Base-by-base conservation (phyloP, 2,113 vertebrate species). In the Patagioenas fasciata region DNA sequence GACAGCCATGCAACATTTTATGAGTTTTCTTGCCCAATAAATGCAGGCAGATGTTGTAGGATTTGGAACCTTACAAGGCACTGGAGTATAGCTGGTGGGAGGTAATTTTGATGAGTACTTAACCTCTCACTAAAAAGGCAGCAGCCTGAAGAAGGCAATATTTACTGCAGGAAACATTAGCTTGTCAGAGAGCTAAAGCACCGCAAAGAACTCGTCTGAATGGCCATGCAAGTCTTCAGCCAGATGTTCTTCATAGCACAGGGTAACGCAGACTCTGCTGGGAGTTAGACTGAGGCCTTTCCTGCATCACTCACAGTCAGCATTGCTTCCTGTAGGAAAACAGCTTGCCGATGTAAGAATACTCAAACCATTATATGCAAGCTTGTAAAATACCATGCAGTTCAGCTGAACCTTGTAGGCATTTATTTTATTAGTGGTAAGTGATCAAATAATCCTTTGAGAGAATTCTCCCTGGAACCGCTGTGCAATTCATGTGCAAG, bases 81-180 rank as follows among this genome's bases (percentile, higher is more conserved):
- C 94, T 70, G 19, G 62, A 93, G 93, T 94, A 91, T 96, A 85
- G 79, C 96, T 93, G 47, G n/a, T 87, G 95, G 96, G 95, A 96
- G 97, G 97, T 97, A 96, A 80, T 93, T 94, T 36, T 80, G 92
- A 94, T 40, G 87, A 95, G 95, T 91, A 75, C 94, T 98, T 98
- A 96, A 98, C 97, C 97, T 96, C 95, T 91, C 80, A 84, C 80
- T 96, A 94, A 96, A 96, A 97, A 96, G 97, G 97, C 97, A 96
- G 95, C 97, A 96, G 67, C 89, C 97, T 97, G 93, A 91, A 97
- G 92, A 95, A 96, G 87, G 80, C 78, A 93, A 32, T 89, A 97
- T 97, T 98, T 95, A 96, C 91, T 95, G 80, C 96, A 93, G 95
- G 97, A 98, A 98, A 95, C 97, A 96, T 93, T 94, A 94, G 97